Conservation (phyloP, 2,888 invertebrate genomes). For the Eristalinus sepulchralis region DNA sequence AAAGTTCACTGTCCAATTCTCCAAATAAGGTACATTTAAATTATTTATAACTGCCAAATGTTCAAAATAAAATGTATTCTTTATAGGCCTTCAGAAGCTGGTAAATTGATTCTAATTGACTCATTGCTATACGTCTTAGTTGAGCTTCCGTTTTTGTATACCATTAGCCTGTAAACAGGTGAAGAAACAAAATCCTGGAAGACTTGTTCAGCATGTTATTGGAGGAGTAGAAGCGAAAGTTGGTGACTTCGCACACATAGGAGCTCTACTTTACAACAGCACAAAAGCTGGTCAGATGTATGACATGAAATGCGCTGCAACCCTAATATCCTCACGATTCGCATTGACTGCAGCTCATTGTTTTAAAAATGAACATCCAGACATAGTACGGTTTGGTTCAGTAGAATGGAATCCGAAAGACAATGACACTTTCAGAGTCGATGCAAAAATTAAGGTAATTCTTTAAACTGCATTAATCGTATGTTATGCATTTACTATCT, state of each 20-base stretch:
- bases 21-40: no score
- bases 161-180: not conserved
- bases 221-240: conserved; percentile 23
- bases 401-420: not conserved
- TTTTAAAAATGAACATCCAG: no score
- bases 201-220: conserved; percentile 30
- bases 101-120: not conserved
- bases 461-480: not conserved
- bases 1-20: no score
- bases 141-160: not conserved
- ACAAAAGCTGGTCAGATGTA: not conserved
- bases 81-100: not conserved
- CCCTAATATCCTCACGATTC: conserved; percentile 58
- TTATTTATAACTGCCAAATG: no score
- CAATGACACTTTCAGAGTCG: not conserved
- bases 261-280: conserved; percentile 37
- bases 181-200: not conserved
- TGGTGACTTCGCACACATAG: conserved; percentile 67
- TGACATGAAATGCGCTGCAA: conserved; percentile 42
- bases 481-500: no score
- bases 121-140: not conserved
- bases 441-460: conserved; percentile 38
- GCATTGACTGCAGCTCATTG: conserved; percentile 69
- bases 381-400: conserved; percentile 53
- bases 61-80: no score